Conservation (phyloP, 2,113 vertebrate species). For the Desmodus rotundus region DNA sequence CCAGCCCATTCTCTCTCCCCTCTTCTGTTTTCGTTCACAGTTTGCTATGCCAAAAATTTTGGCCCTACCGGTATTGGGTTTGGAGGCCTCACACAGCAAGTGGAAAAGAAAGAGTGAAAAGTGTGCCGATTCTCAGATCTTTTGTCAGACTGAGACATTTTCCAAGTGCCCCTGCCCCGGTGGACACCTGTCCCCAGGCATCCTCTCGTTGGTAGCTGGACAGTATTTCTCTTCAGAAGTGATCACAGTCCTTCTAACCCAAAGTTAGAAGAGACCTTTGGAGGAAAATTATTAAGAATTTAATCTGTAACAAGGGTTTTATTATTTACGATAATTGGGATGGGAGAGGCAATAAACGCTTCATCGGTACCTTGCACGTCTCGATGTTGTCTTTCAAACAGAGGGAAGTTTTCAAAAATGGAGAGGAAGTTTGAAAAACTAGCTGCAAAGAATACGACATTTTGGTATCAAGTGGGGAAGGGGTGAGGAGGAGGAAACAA, state of each 20-base stretch:
- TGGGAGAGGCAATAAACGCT: conserved; percentile 36
- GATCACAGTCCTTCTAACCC: background rate
- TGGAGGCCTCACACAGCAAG: conserved; percentile 91
- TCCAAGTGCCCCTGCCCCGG: background rate
- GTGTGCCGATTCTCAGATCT: background rate
- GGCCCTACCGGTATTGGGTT: conserved; percentile 95
- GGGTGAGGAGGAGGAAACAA: background rate
- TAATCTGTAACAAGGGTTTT: conserved; percentile 26
- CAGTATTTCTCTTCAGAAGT: background rate
- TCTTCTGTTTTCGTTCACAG: conserved; percentile 76
- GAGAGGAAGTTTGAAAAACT: background rate
- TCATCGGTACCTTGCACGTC: background rate
- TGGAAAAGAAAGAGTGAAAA: conserved; percentile 84
- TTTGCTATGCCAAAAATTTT: conserved; percentile 97
- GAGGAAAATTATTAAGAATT: conserved; percentile 36
- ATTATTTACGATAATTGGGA: background rate
- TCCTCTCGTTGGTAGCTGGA: background rate
- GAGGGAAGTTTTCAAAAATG: background rate
- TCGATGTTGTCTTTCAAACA: background rate
- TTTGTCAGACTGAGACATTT: background rate
- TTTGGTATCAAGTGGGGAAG: background rate
- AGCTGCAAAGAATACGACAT: background rate
- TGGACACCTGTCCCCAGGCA: background rate
- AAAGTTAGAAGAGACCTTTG: conserved; percentile 35
- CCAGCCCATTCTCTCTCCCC: background rate